Percentiles rank a stretch among this genome's conserved stretches.
Evolutionary conservation across 2,797 vertebrate species (phyloP).

Genomic region (Sphenodon punctatus): DNA sequence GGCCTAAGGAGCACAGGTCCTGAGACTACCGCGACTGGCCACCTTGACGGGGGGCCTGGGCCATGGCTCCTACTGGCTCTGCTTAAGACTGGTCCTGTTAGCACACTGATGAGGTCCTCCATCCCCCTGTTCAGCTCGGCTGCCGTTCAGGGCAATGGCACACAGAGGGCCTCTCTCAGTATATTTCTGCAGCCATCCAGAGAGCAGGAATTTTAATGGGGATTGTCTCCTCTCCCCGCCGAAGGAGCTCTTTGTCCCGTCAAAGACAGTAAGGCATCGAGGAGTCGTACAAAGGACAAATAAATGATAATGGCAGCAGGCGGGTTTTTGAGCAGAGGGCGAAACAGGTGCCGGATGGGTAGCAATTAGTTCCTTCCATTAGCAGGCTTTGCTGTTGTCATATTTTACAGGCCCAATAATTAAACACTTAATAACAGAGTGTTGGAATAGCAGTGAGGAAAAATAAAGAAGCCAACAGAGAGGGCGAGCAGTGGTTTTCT

Average conservation of each 20-base stretch:
- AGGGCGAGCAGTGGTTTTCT: neutral
- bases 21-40: too few relatives aligned
- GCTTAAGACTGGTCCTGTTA: too few relatives aligned
- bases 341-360: neutral
- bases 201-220: conserved; percentile 42
- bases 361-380: neutral
- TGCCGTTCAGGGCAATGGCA: neutral
- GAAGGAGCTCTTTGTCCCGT: conserved; percentile 33
- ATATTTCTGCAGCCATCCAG: conserved; percentile 3
- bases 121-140: neutral
- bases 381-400: neutral
- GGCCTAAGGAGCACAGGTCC: too few relatives aligned
- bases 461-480: neutral
- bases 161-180: neutral
- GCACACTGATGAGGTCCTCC: conserved; percentile 5
- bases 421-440: neutral
- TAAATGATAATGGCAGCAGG: conserved; percentile 1
- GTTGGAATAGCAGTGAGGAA: neutral
- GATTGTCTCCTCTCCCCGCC: conserved; percentile 16
- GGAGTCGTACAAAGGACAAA: conserved; percentile 29
- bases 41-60: too few relatives aligned
- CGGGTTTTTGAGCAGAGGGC: conserved; percentile 1
- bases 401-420: conserved; percentile 29
- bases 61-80: too few relatives aligned
- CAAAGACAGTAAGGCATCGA: neutral